Evolutionary conservation across 2,888 invertebrate species (phyloP), one percentile per base, ranked within the genome.

Genomic region (Zhuqinia jingwanae): DNA sequence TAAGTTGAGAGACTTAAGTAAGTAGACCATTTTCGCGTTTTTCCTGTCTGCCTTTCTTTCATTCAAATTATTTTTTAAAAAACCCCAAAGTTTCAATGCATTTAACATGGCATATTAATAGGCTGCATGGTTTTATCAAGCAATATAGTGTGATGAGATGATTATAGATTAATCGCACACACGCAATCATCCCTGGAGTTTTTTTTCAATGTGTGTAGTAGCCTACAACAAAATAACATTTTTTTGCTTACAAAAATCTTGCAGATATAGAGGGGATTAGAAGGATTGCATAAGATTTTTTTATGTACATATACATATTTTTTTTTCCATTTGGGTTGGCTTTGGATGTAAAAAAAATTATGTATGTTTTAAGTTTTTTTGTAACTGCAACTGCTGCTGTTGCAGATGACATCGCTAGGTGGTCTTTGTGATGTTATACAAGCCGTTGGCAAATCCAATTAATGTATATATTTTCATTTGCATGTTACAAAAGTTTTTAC

Each of bases 101-200:
- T n/a, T n/a, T n/a, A n/a, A n/a, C n/a, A n/a, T n/a, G n/a, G n/a
- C n/a, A n/a, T n/a, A n/a, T n/a, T n/a, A n/a, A n/a, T n/a, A n/a
- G n/a, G n/a, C n/a, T n/a, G n/a, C n/a, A n/a, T n/a, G n/a, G n/a
- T n/a, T n/a, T n/a, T n/a, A n/a, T n/a, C n/a, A n/a, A n/a, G n/a
- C n/a, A n/a, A n/a, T n/a, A n/a, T n/a, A n/a, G n/a, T 27, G 75
- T 75, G 75, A 75, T 75, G 75, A 75, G 56, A 75, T 75, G 75
- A 75, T 75, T 75, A 75, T 75, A 75, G 56, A 56, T 75, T 56
- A 75, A 75, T 53, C 56, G 36, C 75, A 75, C 75, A 56, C 75
- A 75, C 53, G 56, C 75, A 56, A 56, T 75, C 56, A 56, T 75
- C 56, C 22, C 42, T 47, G 27, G 50, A 25, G 70, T 47, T 70